Conservation (phyloP, 2,113 vertebrate species). For the Picathartes gymnocephalus region DNA sequence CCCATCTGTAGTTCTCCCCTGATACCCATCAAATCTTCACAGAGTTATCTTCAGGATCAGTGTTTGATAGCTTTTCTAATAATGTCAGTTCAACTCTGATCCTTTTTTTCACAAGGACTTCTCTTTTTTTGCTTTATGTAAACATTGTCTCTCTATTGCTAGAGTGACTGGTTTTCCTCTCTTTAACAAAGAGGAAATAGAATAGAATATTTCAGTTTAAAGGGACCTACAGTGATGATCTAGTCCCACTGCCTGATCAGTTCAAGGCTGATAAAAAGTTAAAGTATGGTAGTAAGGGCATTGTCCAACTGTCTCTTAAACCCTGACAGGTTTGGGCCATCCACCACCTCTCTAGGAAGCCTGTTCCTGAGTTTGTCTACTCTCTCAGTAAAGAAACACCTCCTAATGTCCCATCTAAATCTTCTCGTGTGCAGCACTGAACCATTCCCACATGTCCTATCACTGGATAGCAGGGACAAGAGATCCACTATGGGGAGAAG, state of each 20-base stretch:
- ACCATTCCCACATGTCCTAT: rapidly evolving
- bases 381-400: not conserved
- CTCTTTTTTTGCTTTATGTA: not conserved
- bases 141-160: not conserved
- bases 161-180: not conserved
- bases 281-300: not conserved
- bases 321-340: not conserved
- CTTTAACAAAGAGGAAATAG: not conserved
- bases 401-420: not conserved
- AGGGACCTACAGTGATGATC: not conserved
- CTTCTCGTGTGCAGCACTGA: not conserved
- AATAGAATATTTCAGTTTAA: not conserved
- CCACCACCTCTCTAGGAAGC: not conserved
- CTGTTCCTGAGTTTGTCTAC: not conserved
- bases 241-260: not conserved
- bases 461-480: not conserved
- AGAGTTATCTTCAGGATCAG: not conserved
- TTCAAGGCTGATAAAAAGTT: not conserved
- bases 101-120: not conserved
- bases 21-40: not conserved
- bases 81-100: not conserved
- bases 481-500: not conserved
- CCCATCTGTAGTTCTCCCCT: not conserved
- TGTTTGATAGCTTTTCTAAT: not conserved
- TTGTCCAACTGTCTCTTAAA: not conserved